Conservation (phyloP, 2,888 invertebrate genomes). For the Camptogramma bilineatum region DNA sequence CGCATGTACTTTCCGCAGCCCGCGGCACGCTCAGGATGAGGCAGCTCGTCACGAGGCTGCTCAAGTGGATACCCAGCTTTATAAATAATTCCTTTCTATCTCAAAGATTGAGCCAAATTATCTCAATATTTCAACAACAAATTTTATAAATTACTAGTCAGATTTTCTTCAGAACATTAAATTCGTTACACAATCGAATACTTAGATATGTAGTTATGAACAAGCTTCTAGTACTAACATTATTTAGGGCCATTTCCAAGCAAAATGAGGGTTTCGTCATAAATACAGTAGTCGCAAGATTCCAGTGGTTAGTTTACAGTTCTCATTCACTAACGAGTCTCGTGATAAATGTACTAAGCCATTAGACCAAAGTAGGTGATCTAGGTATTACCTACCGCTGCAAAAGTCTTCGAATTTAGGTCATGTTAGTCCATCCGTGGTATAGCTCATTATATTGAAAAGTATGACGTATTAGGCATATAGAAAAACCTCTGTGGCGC, state of each 20-base stretch:
- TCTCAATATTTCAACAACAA: no score
- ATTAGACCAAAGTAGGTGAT: slow-evolving; percentile 6
- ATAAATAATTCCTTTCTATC: no score
- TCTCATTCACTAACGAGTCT: slow-evolving; percentile 3
- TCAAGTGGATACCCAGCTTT: no score
- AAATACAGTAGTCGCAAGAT: slow-evolving; percentile 1
- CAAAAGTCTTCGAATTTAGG: background rate
- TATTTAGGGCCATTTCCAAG: background rate
- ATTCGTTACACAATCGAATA: background rate
- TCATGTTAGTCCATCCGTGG: background rate
- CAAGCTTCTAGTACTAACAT: background rate
- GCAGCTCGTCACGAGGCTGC: no score
- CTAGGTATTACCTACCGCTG: slow-evolving; percentile 1
- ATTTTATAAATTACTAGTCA: no score
- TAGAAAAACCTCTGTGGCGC: no score
- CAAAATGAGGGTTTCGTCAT: background rate
- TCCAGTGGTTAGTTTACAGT: background rate
- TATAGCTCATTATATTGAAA: background rate
- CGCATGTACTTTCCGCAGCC: no score
- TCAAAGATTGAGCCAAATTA: no score
- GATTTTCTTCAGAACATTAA: no score
- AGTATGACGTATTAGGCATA: background rate
- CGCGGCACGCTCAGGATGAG: no score
- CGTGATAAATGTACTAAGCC: slow-evolving; percentile 9
- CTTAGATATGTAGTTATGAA: no score